Conservation (phyloP, 2,888 invertebrate species). For the Nysson spinosus region DNA sequence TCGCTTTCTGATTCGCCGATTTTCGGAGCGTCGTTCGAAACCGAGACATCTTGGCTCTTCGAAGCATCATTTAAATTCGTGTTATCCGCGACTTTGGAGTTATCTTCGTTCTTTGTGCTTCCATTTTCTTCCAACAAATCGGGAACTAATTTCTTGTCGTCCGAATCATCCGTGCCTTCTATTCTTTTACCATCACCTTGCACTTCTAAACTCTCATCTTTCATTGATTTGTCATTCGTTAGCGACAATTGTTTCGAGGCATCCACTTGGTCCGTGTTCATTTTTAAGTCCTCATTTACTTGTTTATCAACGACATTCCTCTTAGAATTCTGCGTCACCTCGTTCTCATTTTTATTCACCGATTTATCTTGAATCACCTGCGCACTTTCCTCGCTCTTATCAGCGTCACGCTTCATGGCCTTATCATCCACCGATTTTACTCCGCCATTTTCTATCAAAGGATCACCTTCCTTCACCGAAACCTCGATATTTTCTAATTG, state of each 20-base stretch:
- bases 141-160: background rate
- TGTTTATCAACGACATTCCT: slow-evolving; percentile 2
- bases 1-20: background rate
- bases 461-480: background rate
- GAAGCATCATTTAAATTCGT: background rate
- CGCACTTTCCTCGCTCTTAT: background rate
- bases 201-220: too few species aligned
- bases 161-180: too few species aligned
- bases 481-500: background rate
- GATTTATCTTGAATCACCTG: too few species aligned
- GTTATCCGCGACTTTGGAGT: background rate
- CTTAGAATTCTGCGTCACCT: slow-evolving; percentile 3
- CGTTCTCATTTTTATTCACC: too few species aligned
- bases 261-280: background rate
- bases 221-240: too few species aligned
- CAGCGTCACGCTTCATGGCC: background rate
- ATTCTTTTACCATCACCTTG: too few species aligned
- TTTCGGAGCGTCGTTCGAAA: slow-evolving; percentile 2
- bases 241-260: too few species aligned
- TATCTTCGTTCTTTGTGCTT: background rate
- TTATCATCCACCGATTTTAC: too few species aligned
- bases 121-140: background rate
- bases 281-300: background rate
- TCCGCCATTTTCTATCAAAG: too few species aligned
- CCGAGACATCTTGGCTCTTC: background rate